Base-by-base conservation (phyloP, 2,797 vertebrate genomes). In the Ctenochaetus hawaiiensis region DNA sequence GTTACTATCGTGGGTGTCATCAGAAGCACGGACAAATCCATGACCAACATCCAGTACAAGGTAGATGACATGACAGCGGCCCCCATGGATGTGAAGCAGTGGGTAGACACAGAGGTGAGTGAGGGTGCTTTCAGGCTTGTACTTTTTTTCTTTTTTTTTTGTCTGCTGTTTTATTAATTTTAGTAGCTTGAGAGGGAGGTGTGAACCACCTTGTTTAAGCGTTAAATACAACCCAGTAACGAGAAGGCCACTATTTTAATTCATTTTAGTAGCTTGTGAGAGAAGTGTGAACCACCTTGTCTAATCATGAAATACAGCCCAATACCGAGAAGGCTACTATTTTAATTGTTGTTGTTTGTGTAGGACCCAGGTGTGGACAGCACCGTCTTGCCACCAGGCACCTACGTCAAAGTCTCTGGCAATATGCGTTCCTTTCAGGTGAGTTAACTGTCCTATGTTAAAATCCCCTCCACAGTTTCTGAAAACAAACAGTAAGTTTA, bases 381-480 rank as follows among this genome's bases (percentile, higher is more conserved):
- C 63, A 93, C 95, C 0, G 97, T 98, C 41, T 94, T 99, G 20
- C 97, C 97, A 82, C 98, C 98, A 17, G 96, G 96, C 76, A 97
- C 97, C 0, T 99, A 99, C 0, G 96, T 99, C 60, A 99, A 98
- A 92, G 96, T 99, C 3, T 96, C 97, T 12, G 98, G 98, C 14
- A 99, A 98, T 75, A 93, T 99, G 58, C 96, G 97, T 1, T 97
- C 97, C 2, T 99, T 99, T 86, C 98, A 99, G 96, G 98, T 99
- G 75, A 87, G 82, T 45, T 72, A 14, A 13, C 10, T 41, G 5
- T 58, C 8, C 4, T 63, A 11, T 11, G 11, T 9, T 41, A 0
- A 70, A 20, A 43, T 7, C 6, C 1, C 69, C 34, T 70, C 22
- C 1, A 16, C 10, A 39, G 8, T 23, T 5, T 11, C 18, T 11